These are phyloP conservation scores for Megaceryle alcyon DNA, from an alignment of 2,797 vertebrate genomes.

Conservation along the genomic window DNA sequence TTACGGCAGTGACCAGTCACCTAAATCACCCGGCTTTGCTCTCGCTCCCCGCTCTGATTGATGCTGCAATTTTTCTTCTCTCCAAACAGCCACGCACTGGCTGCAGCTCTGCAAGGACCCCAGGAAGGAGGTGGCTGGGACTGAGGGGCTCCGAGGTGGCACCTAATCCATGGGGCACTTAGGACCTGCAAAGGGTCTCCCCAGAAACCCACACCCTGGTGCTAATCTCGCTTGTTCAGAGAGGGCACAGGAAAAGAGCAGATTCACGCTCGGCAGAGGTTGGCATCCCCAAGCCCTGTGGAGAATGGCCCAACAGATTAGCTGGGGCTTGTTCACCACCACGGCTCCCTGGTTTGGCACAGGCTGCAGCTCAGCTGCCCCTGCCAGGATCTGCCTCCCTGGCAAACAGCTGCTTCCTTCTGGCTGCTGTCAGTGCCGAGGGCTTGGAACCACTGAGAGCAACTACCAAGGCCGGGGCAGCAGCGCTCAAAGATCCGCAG, in stretches of 20 bases:
- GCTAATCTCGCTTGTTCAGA: not conserved
- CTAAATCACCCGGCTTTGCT: constrained; percentile 19
- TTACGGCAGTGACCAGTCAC: constrained; percentile 1
- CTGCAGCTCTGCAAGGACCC: not conserved
- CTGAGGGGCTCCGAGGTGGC: not conserved
- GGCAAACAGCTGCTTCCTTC: not conserved
- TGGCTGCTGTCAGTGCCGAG: not conserved
- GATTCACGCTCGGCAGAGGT: fast-evolving
- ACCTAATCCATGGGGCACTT: not conserved
- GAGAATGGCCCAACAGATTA: not conserved
- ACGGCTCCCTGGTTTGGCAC: not conserved
- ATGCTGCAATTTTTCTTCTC: not conserved
- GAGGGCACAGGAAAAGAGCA: not conserved
- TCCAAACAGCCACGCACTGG: not conserved
- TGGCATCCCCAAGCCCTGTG: not conserved
- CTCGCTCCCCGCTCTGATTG: not conserved
- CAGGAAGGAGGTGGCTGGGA: not conserved
- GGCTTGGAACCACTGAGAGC: not conserved
- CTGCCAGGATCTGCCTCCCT: not conserved
- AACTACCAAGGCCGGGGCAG: not conserved
- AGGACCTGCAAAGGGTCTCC: not conserved
- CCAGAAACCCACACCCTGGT: not conserved
- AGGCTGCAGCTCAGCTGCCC: not conserved
- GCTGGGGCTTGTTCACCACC: not conserved
- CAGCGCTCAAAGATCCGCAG: fast-evolving